phyloP scores from a whole-genome alignment of 30 jellyfish, hydroid and myxozoan genomes.

The Phacellophora camtschatica region DNA sequence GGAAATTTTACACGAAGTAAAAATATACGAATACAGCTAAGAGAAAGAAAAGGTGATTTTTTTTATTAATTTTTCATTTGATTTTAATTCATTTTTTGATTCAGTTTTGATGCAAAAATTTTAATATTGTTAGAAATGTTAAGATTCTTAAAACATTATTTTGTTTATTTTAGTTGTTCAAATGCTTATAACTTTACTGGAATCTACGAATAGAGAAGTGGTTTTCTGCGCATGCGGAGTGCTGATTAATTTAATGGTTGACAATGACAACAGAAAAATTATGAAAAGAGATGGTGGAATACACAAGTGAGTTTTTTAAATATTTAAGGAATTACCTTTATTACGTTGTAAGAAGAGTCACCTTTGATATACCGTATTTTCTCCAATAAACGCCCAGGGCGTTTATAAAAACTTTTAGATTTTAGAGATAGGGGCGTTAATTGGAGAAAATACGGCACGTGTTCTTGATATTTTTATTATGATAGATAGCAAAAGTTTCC shows the following conservation, averaged over 20 bases:
- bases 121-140: no score
- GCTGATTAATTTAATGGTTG: slow-evolving; percentile 85
- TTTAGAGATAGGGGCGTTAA: no score
- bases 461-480: no score
- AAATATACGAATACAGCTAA: slow-evolving; percentile 55
- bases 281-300: slow-evolving; percentile 30
- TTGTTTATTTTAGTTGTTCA: slow-evolving; percentile 39
- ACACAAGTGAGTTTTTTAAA: slow-evolving; percentile 43
- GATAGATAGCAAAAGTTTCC: no score
- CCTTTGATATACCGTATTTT: no score
- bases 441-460: no score
- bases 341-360: no score
- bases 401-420: no score
- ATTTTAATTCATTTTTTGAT: no score
- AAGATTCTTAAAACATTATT: no score
- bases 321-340: not conserved
- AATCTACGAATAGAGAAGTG: slow-evolving; percentile 70
- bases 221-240: slow-evolving; percentile 88
- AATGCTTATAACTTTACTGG: slow-evolving; percentile 63
- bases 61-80: not conserved
- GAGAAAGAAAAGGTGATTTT: slow-evolving; percentile 63
- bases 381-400: no score
- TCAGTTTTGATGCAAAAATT: no score
- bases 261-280: slow-evolving; percentile 31
- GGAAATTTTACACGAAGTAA: slow-evolving; percentile 82